Evolutionary conservation across 2,797 vertebrate genomes (phyloP), one percentile per base, ranked within the genome.

Genomic region (Sus cebifrons): DNA sequence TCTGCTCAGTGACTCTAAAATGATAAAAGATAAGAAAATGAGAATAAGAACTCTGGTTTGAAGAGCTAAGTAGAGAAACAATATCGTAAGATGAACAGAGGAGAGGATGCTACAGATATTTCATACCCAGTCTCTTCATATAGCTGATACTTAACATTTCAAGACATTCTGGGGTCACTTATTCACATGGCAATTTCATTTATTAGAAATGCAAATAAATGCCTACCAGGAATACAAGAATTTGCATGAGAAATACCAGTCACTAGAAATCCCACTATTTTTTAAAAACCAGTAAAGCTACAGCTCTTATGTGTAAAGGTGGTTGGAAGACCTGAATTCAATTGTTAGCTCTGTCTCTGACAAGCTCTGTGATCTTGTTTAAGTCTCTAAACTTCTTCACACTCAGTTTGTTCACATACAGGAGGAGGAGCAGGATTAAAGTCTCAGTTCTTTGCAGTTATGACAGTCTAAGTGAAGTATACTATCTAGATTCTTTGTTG

Each of bases 1-100:
- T 98, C 75, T 97, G 91, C 91, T 98, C 93, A 86, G 64, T 83
- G 97, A 89, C 98, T 98, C 95, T 96, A 97, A 96, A 92, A 96
- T 67, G 62, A 73, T 60, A 75, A 95, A 94, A 83, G 32, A 52
- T 94, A 97, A 90, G 81, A 74, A 97, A 96, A 87, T 91, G 74
- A 95, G 94, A 97, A 97, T 73, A 65, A 84, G 94, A 87, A 97
- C 27, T 71, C 10, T 89, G 97, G 96, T 96, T 82, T 96, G 86
- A 97, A 67, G 36, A 89, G 64, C 29, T 16, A 86, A 77, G 20
- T 79, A 96, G 58, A 93, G 86, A 90, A 91, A 96, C 73, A 85
- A 32, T 94, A 71, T 68, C 86, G 1, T 96, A 64, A 0, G 18
- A 12, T 20, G n/a, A 78, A 49, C 67, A 84, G 94, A 78, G 75